Percentiles rank a stretch among this genome's conserved stretches.
phyloP scores from a whole-genome alignment of 2,797 vertebrate species.

The Lagorchestes hirsutus region DNA sequence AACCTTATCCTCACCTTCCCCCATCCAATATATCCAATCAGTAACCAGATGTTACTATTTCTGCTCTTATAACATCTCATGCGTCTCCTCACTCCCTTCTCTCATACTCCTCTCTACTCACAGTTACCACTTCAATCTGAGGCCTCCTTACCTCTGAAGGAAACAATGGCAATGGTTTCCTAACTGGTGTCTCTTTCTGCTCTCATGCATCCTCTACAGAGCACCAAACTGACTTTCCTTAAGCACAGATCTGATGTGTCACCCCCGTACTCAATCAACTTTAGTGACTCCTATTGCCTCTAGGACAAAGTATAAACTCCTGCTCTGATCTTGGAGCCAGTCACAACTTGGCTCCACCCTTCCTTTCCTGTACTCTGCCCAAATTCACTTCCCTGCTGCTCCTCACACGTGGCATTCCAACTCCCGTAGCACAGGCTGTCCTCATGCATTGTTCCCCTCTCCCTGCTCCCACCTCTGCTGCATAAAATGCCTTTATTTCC shows the following conservation, averaged over 20 bases:
- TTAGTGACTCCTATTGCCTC: neutral
- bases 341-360: neutral
- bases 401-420: neutral
- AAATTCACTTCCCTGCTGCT: neutral
- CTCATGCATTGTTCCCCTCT: neutral
- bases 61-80: neutral
- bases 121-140: neutral
- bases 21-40: neutral
- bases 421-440: neutral
- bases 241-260: neutral
- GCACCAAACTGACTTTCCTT: neutral
- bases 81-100: neutral
- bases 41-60: neutral
- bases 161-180: neutral
- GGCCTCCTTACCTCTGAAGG: neutral
- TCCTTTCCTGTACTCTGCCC: neutral
- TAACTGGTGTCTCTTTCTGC: neutral
- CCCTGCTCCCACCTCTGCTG: neutral
- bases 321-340: neutral
- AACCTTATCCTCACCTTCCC: neutral
- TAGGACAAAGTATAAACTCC: neutral
- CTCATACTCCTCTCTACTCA: neutral
- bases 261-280: neutral
- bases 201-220: neutral
- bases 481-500: neutral